A percentile compares a stretch with the other conserved stretches of the same genome.
Conservation (phyloP, 2,797 vertebrate genomes). For the Alauda arvensis region DNA sequence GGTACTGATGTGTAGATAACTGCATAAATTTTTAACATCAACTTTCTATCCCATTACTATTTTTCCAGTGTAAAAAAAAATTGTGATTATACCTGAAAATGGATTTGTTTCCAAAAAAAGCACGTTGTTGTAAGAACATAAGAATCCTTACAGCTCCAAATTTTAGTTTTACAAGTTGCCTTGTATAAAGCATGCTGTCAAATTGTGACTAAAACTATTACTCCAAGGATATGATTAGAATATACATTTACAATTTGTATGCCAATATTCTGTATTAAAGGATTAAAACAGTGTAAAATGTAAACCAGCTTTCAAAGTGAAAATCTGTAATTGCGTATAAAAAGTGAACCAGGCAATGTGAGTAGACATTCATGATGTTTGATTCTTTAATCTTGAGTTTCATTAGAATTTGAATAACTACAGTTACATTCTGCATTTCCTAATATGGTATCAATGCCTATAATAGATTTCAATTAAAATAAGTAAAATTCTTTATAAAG, state of each 20-base stretch:
- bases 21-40: not conserved
- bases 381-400: not conserved
- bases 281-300: not conserved
- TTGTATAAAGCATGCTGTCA: not conserved
- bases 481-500: not conserved
- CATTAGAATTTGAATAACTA: not conserved
- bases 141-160: not conserved
- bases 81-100: not conserved
- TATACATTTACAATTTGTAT: not conserved
- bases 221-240: not conserved
- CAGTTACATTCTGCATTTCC: not conserved
- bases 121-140: accelerated
- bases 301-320: not conserved
- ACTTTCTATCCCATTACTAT: not conserved
- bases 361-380: not conserved
- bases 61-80: not conserved
- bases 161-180: not conserved
- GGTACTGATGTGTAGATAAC: not conserved
- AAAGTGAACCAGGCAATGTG: not conserved
- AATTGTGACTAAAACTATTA: not conserved
- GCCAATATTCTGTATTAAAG: not conserved
- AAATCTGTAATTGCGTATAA: not conserved
- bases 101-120: not conserved
- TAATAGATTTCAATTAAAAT: not conserved
- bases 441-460: not conserved